A percentile compares a stretch with the other conserved stretches of the same genome.
These are phyloP conservation scores for Epizoanthus fatuus DNA, from an alignment of 92 coral and sea anemone species.

Conservation along the genomic window DNA sequence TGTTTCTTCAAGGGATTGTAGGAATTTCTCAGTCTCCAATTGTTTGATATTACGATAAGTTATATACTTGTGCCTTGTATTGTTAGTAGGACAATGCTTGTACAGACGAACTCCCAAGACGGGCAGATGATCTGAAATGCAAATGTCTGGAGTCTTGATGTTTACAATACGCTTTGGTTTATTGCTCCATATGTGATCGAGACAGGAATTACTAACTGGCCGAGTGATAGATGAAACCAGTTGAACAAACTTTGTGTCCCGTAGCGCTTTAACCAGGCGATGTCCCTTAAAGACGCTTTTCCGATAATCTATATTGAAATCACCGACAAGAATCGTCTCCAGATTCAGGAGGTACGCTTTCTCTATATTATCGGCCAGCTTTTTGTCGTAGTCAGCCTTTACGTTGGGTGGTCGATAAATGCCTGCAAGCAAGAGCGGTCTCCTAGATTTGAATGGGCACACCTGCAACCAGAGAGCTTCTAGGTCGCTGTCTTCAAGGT, in stretches of 20 bases:
- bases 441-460: constrained; percentile 34
- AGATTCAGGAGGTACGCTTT: constrained; percentile 26
- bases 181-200: constrained; percentile 57
- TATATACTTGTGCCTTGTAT: constrained; percentile 16
- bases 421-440: constrained; percentile 30
- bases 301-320: constrained; percentile 15
- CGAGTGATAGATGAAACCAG: constrained; percentile 17
- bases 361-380: constrained; percentile 40
- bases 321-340: constrained; percentile 31
- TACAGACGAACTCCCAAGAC: not conserved
- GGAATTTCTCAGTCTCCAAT: constrained; percentile 19
- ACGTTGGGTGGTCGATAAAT: constrained; percentile 43
- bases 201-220: not conserved
- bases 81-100: not conserved
- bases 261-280: not conserved
- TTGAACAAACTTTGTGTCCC: constrained; percentile 20
- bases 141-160: constrained; percentile 33
- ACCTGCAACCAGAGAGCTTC: constrained; percentile 45
- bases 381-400: constrained; percentile 25
- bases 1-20: constrained; percentile 30
- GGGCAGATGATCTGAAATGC: constrained; percentile 39
- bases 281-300: not conserved
- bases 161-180: constrained; percentile 27
- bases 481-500: constrained; percentile 31
- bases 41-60: constrained; percentile 15